Conservation (phyloP, 2,113 vertebrate species). For the Limanda limanda region DNA sequence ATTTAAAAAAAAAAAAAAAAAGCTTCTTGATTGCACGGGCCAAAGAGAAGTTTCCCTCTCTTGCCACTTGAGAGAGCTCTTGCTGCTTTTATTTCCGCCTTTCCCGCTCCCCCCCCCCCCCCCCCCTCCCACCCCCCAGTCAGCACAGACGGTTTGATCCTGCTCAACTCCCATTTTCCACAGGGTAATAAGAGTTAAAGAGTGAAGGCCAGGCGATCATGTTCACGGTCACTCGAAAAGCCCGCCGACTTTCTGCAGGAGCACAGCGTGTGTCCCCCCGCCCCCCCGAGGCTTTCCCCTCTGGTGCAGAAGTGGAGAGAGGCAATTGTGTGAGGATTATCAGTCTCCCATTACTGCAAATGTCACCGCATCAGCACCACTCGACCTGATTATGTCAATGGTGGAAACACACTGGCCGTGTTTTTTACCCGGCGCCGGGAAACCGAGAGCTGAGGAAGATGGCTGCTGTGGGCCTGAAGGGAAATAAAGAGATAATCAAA, state of each 20-base stretch:
- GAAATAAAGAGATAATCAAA: conserved; percentile 75
- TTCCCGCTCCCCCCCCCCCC: background rate
- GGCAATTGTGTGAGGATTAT: conserved; percentile 74
- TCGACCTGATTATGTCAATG: conserved; percentile 75
- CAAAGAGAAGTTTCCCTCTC: conserved; percentile 40
- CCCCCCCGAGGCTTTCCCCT: conserved; percentile 54
- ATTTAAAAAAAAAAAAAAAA: conserved; percentile 18
- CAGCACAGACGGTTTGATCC: conserved; percentile 59
- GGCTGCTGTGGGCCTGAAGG: conserved; percentile 35
- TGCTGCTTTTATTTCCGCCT: conserved; percentile 56
- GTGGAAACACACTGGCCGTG: conserved; percentile 58
- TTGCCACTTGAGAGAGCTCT: conserved; percentile 77
- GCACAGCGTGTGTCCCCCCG: conserved; percentile 10
- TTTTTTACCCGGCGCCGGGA: conserved; percentile 57
- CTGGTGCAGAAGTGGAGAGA: conserved; percentile 49
- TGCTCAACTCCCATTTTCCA: conserved; percentile 60
- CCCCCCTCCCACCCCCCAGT: conserved; percentile 27
- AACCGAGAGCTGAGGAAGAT: conserved; percentile 29
- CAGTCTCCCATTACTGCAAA: conserved; percentile 71
- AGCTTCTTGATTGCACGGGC: conserved; percentile 8
- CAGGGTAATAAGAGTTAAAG: conserved; percentile 73
- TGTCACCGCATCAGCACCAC: conserved; percentile 74
- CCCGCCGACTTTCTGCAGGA: conserved; percentile 59
- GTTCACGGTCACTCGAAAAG: conserved; percentile 68
- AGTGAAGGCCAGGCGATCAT: conserved; percentile 59